phyloP scores from a whole-genome alignment of 2,797 vertebrate species.

The Acipenser transmontanus region DNA sequence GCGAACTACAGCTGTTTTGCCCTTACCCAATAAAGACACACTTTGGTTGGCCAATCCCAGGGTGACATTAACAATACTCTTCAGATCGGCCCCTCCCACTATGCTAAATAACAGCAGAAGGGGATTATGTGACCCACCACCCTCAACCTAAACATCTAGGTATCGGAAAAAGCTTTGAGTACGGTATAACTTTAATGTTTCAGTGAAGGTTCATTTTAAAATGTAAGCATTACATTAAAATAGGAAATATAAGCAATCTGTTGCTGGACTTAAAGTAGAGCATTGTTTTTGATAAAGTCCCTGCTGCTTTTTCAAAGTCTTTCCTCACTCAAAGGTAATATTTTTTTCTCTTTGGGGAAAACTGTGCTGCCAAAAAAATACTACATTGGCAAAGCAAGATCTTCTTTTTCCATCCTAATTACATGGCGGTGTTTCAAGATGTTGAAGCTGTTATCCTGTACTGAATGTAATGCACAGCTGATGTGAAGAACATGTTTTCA shows the following conservation, averaged over 20 bases:
- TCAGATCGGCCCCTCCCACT: too few species aligned
- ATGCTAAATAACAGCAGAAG: slow-evolving; percentile 16
- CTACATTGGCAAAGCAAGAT: neutral
- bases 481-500: slow-evolving; percentile 12
- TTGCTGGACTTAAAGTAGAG: slow-evolving; percentile 15
- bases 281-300: slow-evolving; percentile 1
- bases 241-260: slow-evolving; percentile 13
- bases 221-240: neutral
- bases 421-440: slow-evolving; percentile 12
- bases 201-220: neutral
- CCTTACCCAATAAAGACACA: too few species aligned
- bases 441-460: slow-evolving; percentile 19
- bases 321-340: neutral
- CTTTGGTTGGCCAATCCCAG: too few species aligned
- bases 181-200: neutral
- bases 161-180: neutral
- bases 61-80: too few species aligned
- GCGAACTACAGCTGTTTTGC: too few species aligned
- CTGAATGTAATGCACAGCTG: slow-evolving; percentile 11
- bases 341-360: neutral
- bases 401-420: slow-evolving; percentile 5
- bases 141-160: neutral
- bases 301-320: neutral
- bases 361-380: neutral
- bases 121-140: slow-evolving; percentile 34